Evolutionary conservation across 2,113 vertebrate species (phyloP), one percentile per base, ranked within the genome.

Genomic region (Daboia siamensis): DNA sequence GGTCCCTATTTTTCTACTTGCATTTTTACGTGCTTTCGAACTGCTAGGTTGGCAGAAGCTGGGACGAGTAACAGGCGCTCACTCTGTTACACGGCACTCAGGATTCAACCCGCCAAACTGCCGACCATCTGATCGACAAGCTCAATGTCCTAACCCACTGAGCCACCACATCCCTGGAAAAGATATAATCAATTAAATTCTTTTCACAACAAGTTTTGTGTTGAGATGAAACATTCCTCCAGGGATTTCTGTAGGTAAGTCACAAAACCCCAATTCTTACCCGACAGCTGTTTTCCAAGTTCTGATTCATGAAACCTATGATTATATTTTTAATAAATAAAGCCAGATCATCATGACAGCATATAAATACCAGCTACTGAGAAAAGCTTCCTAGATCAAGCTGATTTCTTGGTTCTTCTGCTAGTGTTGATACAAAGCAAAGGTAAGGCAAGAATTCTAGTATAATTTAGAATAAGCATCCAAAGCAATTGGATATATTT

Each of bases 211-310:
- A 51, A 39, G 10, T 24, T 59, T 59, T 8, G 5, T 52, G 55
- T 64, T 17, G n/a, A 5, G 39, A 87, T 8, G 5, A n/a, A 84
- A 11, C 39, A 33, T 57, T 84, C 21, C 23, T 15, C 87, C 87
- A 84, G 55, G 88, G 46, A 86, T 90, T 92, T 92, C 88, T 90
- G 54, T n/a, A 86, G 69, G 55, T 86, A 90, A 90, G 51, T 84
- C 74, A 86, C 46, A 80, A 57, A 90, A 57, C 89, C 80, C 55
- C 24, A 92, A 52, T 61, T 54, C 92, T 52, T 92, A 92, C 61
- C 92, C 56, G 29, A 20, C 74, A 48, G 88, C 46, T 44, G 59
- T 86, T 90, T 86, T 52, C 54, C 13, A 61, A 86, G 21, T 26
- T 48, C 15, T 92, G 88, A 92, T 33, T 86, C 88, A 90, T 48